Percentiles rank a stretch among this genome's conserved stretches.
Evolutionary conservation across 2,797 vertebrate genomes (phyloP).

Genomic region (Emys orbicularis): DNA sequence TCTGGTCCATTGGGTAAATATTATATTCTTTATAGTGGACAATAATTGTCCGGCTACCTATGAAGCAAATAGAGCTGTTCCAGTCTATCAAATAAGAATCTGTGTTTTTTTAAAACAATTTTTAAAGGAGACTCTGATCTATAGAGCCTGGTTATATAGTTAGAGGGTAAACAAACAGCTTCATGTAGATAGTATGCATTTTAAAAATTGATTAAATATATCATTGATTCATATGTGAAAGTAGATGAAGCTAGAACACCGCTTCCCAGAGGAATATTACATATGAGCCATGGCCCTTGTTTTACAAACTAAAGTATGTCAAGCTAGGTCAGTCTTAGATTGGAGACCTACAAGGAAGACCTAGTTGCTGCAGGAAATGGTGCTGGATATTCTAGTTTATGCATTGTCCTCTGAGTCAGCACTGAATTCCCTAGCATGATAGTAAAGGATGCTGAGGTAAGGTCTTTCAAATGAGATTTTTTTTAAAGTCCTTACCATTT

Average conservation of each 20-base stretch:
- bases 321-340: slow-evolving; percentile 19
- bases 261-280: not conserved
- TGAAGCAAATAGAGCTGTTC: slow-evolving; percentile 69
- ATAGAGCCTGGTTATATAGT: slow-evolving; percentile 36
- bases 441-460: slow-evolving; percentile 33
- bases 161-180: slow-evolving; percentile 45
- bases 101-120: slow-evolving; percentile 60
- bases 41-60: slow-evolving; percentile 69
- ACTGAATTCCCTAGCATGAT: not conserved
- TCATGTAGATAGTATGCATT: slow-evolving; percentile 26
- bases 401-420: slow-evolving; percentile 31
- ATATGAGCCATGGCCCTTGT: not conserved
- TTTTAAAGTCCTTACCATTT: not conserved
- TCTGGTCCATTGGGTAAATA: slow-evolving; percentile 74
- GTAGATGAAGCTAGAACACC: not conserved
- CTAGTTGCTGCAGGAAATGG: not conserved
- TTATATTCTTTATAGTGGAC: slow-evolving; percentile 68
- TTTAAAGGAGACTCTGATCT: slow-evolving; percentile 55
- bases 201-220: slow-evolving; percentile 5
- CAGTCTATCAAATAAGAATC: slow-evolving; percentile 63
- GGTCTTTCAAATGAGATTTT: not conserved
- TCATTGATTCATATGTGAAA: slow-evolving; percentile 7
- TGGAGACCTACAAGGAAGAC: slow-evolving; percentile 27
- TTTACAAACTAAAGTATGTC: not conserved
- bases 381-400: not conserved